Evolutionary conservation across 1,140 invertebrate species (phyloP).

Genomic region (Bombus impatiens): DNA sequence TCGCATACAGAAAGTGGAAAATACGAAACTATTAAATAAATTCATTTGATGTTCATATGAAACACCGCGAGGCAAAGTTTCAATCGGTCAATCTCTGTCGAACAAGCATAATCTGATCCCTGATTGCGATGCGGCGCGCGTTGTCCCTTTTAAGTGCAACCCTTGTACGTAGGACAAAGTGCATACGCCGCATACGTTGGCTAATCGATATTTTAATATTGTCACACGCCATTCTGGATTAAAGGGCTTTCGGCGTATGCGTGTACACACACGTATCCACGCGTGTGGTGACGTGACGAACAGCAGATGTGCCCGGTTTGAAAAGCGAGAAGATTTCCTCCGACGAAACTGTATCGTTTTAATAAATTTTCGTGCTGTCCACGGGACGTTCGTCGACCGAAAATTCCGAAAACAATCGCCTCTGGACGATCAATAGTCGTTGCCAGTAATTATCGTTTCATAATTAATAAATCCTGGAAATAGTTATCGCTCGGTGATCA

Average conservation of each 20-base stretch:
- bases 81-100: slow-evolving; percentile 31
- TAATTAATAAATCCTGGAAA: neutral
- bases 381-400: neutral
- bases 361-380: slow-evolving; percentile 15
- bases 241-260: slow-evolving; percentile 77
- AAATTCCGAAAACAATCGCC: neutral
- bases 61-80: neutral
- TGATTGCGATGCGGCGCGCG: slow-evolving; percentile 65
- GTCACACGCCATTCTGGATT: slow-evolving; percentile 74
- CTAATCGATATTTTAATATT: slow-evolving; percentile 83
- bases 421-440: neutral
- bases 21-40: too few relatives aligned
- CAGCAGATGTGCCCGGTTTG: slow-evolving; percentile 58
- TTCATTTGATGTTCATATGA: too few relatives aligned
- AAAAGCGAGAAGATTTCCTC: slow-evolving; percentile 54
- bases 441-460: neutral
- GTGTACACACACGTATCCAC: neutral
- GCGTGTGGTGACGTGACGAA: slow-evolving; percentile 59
- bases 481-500: neutral
- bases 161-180: slow-evolving; percentile 79
- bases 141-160: slow-evolving; percentile 73
- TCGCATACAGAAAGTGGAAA: too few relatives aligned
- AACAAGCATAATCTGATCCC: slow-evolving; percentile 24
- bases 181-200: slow-evolving; percentile 81
- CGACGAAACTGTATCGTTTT: slow-evolving; percentile 18